Base-by-base conservation (phyloP, 2,113 vertebrate genomes). In the Malurus cyaneus region DNA sequence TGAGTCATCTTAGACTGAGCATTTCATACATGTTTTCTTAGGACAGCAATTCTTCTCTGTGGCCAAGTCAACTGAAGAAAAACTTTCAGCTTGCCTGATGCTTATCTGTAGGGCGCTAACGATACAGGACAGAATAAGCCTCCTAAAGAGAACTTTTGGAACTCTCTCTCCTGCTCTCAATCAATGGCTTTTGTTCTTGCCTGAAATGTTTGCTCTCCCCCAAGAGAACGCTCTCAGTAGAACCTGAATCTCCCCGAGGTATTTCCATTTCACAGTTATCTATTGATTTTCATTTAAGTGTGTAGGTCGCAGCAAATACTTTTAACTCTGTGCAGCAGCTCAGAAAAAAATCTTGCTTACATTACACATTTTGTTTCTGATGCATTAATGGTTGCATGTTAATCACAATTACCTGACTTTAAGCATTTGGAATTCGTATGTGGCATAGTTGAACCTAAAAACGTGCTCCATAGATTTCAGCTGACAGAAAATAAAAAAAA, bases 271-370 rank as follows among this genome's bases (percentile, higher is more conserved):
- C 89, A 95, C 91, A 96, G 97, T 60, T 86, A 84, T 60, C 66
- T 97, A 97, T 91, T 85, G 97, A 97, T 96, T 98, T 97, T 96
- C 53, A 42, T 95, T 97, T 96, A 94, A 87, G 77, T 85, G 80
- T 87, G 71, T 85, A 92, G 34, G 91, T 97, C n/a, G 19, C 59
- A 80, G 36, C 49, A 85, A 23, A 80, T 49, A 77, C 41, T 69
- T 69, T 94, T 73, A 97, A 89, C 67, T 87, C 71, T 52, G 57
- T 82, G 91, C n/a, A 85, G 53, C 60, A 93, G 56, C 46, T 95
- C 52, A 69, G 92, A 94, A 93, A 95, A 95, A 96, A 74, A 16
- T 88, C 18, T 92, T 90, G 56, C 49, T 85, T 89, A 61, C 21
- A n/a, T 49, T 32, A 84, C 26, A 54, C 77, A 77, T 92, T 74